Evolutionary conservation across 2,797 vertebrate species (phyloP).

Genomic region (Hydrophis major): DNA sequence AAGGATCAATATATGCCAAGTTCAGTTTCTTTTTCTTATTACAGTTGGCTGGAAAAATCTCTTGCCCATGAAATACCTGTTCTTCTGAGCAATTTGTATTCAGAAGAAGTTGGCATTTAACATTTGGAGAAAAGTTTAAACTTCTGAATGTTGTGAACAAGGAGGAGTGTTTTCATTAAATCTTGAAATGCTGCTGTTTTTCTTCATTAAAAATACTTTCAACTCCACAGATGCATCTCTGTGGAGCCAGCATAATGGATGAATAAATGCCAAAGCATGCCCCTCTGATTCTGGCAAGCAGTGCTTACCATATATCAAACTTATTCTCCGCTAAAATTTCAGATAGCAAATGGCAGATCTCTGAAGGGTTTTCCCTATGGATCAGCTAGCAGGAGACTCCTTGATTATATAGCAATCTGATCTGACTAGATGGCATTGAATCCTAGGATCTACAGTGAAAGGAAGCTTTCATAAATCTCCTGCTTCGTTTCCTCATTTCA

Average conservation of each 20-base stretch:
- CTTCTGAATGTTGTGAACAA: constrained; percentile 18
- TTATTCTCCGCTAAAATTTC: constrained; percentile 60
- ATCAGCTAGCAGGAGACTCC: constrained; percentile 68
- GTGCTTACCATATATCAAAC: constrained; percentile 55
- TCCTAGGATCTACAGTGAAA: constrained; percentile 49
- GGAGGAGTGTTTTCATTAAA: constrained; percentile 18
- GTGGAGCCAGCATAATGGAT: constrained; percentile 45
- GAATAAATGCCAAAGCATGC: constrained; percentile 40
- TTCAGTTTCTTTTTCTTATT: constrained; percentile 43
- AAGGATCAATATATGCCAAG: constrained; percentile 50
- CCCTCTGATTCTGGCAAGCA: constrained; percentile 51
- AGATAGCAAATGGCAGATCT: constrained; percentile 66
- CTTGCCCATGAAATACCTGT: constrained; percentile 62
- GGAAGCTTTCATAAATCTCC: constrained; percentile 66
- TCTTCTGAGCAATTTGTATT: constrained; percentile 57
- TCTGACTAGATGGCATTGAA: constrained; percentile 77
- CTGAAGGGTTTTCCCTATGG: constrained; percentile 68
- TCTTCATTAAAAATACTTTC: constrained; percentile 51
- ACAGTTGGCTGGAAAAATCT: constrained; percentile 47
- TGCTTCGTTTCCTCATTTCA: constrained; percentile 62
- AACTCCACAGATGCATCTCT: constrained; percentile 47
- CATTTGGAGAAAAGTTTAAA: constrained; percentile 27
- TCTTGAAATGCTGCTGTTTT: constrained; percentile 48
- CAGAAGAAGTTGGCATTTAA: not conserved
- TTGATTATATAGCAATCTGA: constrained; percentile 70